Conservation (phyloP, 2,113 vertebrate genomes). For the Strix aluco region DNA sequence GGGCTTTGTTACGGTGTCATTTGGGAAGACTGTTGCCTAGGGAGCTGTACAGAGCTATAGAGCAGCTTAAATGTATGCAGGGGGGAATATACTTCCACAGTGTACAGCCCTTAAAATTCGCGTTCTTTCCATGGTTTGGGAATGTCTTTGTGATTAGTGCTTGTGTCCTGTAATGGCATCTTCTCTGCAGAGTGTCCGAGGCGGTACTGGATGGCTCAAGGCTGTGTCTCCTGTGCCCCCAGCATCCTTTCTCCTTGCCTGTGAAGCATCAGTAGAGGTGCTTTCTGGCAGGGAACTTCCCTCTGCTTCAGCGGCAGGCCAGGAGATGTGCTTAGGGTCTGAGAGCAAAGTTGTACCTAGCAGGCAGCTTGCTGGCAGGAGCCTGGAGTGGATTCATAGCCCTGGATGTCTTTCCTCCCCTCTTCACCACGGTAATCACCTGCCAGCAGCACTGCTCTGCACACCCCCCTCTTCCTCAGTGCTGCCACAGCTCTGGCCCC, state of each 20-base stretch:
- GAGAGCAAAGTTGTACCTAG: background rate
- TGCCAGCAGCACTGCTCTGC: background rate
- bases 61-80: background rate
- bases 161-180: background rate
- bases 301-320: background rate
- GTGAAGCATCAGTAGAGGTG: background rate
- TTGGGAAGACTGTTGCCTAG: slow-evolving; percentile 53
- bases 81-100: background rate
- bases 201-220: background rate
- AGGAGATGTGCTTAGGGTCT: background rate
- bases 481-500: background rate
- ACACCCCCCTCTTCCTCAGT: background rate
- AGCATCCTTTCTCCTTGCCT: background rate
- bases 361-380: background rate
- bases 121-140: background rate
- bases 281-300: background rate
- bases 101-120: background rate
- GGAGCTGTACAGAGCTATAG: slow-evolving; percentile 35
- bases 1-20: slow-evolving; percentile 30
- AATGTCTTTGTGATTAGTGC: background rate
- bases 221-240: background rate
- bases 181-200: background rate
- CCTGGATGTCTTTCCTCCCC: background rate
- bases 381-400: background rate
- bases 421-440: background rate